Evolutionary conservation across 2,888 invertebrate species (phyloP).

Genomic region (Tuberolachnus salignus): DNA sequence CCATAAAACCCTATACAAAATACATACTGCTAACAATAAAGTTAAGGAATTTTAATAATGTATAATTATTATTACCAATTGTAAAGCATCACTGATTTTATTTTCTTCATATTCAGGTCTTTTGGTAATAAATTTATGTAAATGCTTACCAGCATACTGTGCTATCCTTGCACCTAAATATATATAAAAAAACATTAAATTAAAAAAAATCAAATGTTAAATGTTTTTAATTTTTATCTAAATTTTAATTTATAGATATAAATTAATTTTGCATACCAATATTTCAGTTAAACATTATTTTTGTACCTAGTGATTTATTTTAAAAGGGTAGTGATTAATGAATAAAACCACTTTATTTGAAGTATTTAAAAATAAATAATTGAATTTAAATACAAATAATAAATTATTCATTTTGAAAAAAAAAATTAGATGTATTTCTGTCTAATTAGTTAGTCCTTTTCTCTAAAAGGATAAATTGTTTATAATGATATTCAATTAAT

Average conservation of each 20-base stretch:
- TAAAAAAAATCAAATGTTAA: conserved; percentile 34
- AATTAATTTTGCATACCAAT: too few relatives aligned
- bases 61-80: conserved; percentile 67
- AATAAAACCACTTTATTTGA: too few relatives aligned
- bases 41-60: neutral
- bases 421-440: too few relatives aligned
- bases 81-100: conserved; percentile 82
- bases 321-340: too few relatives aligned
- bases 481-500: neutral
- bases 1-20: conserved; percentile 76
- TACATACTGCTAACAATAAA: neutral
- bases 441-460: too few relatives aligned
- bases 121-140: conserved; percentile 88
- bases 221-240: neutral
- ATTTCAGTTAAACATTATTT: too few relatives aligned
- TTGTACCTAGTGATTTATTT: too few relatives aligned
- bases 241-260: too few relatives aligned
- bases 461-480: neutral
- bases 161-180: conserved; percentile 83
- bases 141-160: conserved; percentile 91
- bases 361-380: too few relatives aligned
- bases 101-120: conserved; percentile 83
- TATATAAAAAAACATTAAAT: too few relatives aligned
- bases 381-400: neutral
- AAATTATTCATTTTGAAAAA: neutral